These are phyloP conservation scores for Lochmaea crataegi DNA, from an alignment of 2,888 invertebrate genomes.

Conservation along the genomic window DNA sequence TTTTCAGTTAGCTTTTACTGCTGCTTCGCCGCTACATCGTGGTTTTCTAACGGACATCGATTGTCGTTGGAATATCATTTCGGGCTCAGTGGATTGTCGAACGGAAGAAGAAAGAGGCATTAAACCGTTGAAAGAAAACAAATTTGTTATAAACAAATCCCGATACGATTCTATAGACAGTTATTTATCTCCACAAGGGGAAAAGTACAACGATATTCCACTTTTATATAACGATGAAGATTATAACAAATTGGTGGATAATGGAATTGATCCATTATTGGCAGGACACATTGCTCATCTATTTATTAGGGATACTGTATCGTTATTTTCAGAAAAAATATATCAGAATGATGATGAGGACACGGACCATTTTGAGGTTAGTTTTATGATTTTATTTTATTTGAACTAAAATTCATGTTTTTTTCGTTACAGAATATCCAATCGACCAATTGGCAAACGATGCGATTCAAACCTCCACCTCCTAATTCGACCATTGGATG, in stretches of 20 bases:
- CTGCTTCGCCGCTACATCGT: conserved; percentile 94
- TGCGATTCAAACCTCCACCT: conserved; percentile 98
- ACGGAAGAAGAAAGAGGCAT: conserved; percentile 92
- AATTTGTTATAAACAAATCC: conserved; percentile 91
- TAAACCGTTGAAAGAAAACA: conserved; percentile 76
- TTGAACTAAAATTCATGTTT: not conserved
- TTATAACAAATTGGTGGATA: conserved; percentile 84
- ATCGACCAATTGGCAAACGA: conserved; percentile 99
- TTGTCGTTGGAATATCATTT: conserved; percentile 98
- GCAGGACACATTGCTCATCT: conserved; percentile 97
- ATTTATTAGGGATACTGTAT: conserved; percentile 97
- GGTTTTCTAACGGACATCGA: conserved; percentile 96
- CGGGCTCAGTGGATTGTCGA: conserved; percentile 95
- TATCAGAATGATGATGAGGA: conserved; percentile 93
- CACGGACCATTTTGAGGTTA: conserved; percentile 97
- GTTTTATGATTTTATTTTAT: conserved; percentile 13
- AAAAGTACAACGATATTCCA: conserved; percentile 94
- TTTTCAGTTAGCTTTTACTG: conserved; percentile 89
- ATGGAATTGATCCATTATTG: conserved; percentile 91
- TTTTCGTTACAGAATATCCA: conserved; percentile 84
- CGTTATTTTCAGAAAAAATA: conserved; percentile 94
- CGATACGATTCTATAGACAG: conserved; percentile 98
- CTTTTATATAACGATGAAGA: conserved; percentile 87
- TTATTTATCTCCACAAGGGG: conserved; percentile 90
- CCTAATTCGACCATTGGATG: conserved; percentile 97